Evolutionary conservation across 2,888 invertebrate species (phyloP).

Genomic region (Meta bourneti): DNA sequence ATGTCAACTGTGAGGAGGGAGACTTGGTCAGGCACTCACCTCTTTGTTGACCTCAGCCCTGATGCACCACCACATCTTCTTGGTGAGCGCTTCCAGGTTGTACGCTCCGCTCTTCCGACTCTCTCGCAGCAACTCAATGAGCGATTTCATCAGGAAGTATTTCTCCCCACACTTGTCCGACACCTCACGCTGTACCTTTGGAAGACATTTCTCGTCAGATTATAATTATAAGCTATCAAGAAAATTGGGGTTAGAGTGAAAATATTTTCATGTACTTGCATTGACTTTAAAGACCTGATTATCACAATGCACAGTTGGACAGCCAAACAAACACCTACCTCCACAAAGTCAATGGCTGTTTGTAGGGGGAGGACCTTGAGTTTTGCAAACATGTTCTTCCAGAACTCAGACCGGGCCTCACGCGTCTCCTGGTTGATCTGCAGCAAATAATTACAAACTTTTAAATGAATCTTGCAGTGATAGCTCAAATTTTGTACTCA

Average conservation of each 20-base stretch:
- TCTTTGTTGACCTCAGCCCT: constrained; percentile 69
- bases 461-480: too few species aligned
- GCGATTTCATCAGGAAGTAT: constrained; percentile 59
- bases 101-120: constrained; percentile 13
- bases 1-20: too few species aligned
- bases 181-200: constrained; percentile 46
- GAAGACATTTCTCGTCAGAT: too few species aligned
- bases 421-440: constrained; percentile 60
- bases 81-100: constrained; percentile 35
- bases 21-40: constrained; percentile 5
- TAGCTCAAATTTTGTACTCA: too few species aligned
- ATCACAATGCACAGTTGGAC: too few species aligned
- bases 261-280: too few species aligned
- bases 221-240: too few species aligned
- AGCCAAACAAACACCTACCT: constrained; percentile 15
- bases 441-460: background rate
- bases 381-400: constrained; percentile 52
- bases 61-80: constrained; percentile 72
- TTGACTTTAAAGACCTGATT: too few species aligned
- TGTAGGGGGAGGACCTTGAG: constrained; percentile 37
- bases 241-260: too few species aligned
- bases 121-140: constrained; percentile 48
- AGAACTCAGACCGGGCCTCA: constrained; percentile 61
- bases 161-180: constrained; percentile 63
- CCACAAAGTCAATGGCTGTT: constrained; percentile 53